Evolutionary conservation across 2,888 invertebrate genomes (phyloP).

Genomic region (Uropetala carovei): DNA sequence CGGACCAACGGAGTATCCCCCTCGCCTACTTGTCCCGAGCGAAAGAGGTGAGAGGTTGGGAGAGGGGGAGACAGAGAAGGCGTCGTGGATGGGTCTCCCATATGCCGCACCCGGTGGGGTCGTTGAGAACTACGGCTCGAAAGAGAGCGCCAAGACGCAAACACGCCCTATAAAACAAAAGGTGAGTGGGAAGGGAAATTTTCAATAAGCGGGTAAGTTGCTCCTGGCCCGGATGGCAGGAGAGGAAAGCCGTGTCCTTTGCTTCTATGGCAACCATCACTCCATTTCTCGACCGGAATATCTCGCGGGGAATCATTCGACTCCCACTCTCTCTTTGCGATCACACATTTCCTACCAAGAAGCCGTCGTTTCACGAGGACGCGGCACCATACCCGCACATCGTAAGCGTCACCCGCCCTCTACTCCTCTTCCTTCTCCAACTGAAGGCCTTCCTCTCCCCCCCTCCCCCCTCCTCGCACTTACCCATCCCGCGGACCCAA

Average conservation of each 20-base stretch:
- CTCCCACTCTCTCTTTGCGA: conserved; percentile 30
- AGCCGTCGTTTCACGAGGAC: conserved; percentile 10
- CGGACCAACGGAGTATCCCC: background rate
- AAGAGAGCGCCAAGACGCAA: conserved; percentile 18
- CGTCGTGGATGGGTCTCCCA: background rate
- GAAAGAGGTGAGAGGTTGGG: no score
- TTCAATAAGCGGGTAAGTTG: conserved; percentile 48
- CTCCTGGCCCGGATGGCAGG: background rate
- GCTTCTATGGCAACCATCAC: conserved; percentile 27
- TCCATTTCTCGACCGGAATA: conserved; percentile 41
- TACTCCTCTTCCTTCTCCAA: background rate
- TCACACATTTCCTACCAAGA: conserved; percentile 17
- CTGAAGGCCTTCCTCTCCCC: background rate
- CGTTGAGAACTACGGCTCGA: conserved; percentile 34
- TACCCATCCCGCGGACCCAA: background rate
- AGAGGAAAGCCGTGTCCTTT: conserved; percentile 39
- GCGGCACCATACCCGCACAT: conserved; percentile 25
- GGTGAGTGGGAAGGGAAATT: conserved; percentile 1
- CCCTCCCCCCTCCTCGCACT: background rate
- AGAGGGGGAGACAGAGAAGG: no score
- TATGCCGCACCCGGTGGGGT: conserved; percentile 54
- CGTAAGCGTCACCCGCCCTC: background rate
- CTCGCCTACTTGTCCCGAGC: no score
- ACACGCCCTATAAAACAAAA: conserved; percentile 41
- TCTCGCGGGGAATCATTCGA: conserved; percentile 29